A percentile compares a stretch with the other conserved stretches of the same genome.
These are phyloP conservation scores for Brachyhypopomus occidentalis DNA, from an alignment of 2,113 vertebrate genomes.

Conservation along the genomic window DNA sequence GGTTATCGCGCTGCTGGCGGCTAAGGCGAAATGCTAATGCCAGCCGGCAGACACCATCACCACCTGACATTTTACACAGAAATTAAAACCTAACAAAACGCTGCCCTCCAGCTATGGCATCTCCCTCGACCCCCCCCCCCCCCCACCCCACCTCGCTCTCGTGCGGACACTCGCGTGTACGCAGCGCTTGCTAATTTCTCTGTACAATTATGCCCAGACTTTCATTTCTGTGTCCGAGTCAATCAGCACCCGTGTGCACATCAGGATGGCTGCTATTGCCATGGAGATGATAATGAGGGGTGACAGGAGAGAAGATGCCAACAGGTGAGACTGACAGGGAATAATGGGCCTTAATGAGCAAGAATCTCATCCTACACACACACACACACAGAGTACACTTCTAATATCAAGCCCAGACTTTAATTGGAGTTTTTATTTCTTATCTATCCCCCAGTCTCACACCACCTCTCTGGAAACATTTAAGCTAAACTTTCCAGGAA, in stretches of 20 bases:
- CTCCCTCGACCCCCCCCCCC: neutral
- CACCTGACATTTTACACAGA: conserved; percentile 79
- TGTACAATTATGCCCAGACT: conserved; percentile 79
- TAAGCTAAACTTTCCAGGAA: neutral
- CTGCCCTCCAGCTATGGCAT: conserved; percentile 59
- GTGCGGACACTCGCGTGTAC: neutral
- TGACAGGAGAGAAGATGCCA: conserved; percentile 61
- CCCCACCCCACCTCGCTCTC: neutral
- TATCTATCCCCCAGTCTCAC: neutral
- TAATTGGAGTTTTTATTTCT: conserved; percentile 22
- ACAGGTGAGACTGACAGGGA: conserved; percentile 65
- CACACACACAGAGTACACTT: conserved; percentile 30
- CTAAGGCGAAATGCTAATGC: conserved; percentile 79
- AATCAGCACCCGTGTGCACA: conserved; percentile 67
- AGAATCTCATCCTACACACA: conserved; percentile 43
- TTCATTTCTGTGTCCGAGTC: conserved; percentile 83
- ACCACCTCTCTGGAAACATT: neutral
- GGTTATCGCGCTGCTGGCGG: conserved; percentile 74
- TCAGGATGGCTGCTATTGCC: conserved; percentile 43
- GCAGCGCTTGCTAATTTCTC: conserved; percentile 72
- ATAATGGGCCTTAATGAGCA: conserved; percentile 55
- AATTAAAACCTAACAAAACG: conserved; percentile 74
- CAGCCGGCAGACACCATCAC: conserved; percentile 77
- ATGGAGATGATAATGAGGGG: conserved; percentile 41
- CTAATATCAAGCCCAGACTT: neutral